Evolutionary conservation across 1,140 invertebrate genomes (phyloP).

Genomic region (Calliopsis andreniformis): DNA sequence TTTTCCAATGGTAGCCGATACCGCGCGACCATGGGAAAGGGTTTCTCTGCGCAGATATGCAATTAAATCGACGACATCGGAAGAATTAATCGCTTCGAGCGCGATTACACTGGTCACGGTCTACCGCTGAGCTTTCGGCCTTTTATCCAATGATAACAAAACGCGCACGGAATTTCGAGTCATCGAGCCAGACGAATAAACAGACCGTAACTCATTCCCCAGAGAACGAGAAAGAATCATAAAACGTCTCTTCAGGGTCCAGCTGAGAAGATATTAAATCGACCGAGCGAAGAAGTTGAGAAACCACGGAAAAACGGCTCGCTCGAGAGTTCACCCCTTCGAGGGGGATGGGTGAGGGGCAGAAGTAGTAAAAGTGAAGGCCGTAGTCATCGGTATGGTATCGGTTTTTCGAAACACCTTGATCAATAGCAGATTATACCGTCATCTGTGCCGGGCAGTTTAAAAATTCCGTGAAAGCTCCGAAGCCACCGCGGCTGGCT

Average conservation of each 20-base stretch:
- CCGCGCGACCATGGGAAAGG: slow-evolving; percentile 32
- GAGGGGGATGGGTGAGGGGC: background rate
- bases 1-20: slow-evolving; percentile 58
- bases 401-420: slow-evolving; percentile 73
- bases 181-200: background rate
- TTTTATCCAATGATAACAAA: background rate
- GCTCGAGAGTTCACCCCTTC: background rate
- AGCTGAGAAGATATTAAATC: background rate
- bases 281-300: background rate
- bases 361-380: slow-evolving; percentile 51
- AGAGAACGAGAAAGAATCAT: background rate
- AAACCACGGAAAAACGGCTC: slow-evolving; percentile 3
- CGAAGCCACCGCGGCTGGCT: slow-evolving; percentile 67
- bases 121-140: background rate
- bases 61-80: slow-evolving; percentile 61
- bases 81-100: slow-evolving; percentile 44
- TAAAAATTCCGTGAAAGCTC: slow-evolving; percentile 79
- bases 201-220: too few relatives aligned
- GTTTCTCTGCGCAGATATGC: slow-evolving; percentile 49
- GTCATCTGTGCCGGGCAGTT: slow-evolving; percentile 77
- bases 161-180: background rate
- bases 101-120: slow-evolving; percentile 11
- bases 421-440: slow-evolving; percentile 80
- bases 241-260: background rate
- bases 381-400: slow-evolving; percentile 66